A percentile compares a stretch with the other conserved stretches of the same genome.
Evolutionary conservation across 2,113 vertebrate species (phyloP).

Genomic region (Lophochroa leadbeateri): DNA sequence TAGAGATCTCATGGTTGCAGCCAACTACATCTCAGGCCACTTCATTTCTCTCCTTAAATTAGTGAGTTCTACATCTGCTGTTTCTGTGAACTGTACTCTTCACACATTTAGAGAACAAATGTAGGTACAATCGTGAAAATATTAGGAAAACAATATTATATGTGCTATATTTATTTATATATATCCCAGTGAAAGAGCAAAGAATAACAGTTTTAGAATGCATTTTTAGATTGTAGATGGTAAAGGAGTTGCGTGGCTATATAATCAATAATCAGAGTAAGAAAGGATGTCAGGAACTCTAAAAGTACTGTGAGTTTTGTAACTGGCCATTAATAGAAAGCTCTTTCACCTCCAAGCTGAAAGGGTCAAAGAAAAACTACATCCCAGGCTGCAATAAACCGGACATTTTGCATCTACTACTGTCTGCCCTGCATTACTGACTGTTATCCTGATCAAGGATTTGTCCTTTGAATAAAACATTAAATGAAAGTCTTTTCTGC

Average conservation of each 20-base stretch:
- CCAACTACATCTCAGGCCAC: not conserved
- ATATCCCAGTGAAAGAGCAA: not conserved
- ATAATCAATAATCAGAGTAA: not conserved
- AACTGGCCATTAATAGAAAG: not conserved
- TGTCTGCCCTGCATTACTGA: not conserved
- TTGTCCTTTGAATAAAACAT: constrained; percentile 55
- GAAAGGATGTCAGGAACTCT: not conserved
- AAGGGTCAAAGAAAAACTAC: not conserved
- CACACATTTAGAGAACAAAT: not conserved
- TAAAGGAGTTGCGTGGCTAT: not conserved
- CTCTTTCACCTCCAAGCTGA: not conserved
- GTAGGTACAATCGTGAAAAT: fast-evolving
- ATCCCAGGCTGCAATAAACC: not conserved
- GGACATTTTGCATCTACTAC: not conserved
- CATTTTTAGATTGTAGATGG: not conserved
- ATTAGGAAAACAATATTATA: not conserved
- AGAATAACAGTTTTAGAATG: not conserved
- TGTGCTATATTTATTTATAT: not conserved
- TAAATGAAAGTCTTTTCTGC: constrained; percentile 54
- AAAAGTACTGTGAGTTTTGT: not conserved
- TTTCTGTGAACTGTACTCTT: not conserved
- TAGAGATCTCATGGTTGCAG: not conserved
- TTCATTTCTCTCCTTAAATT: not conserved
- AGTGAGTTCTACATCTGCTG: not conserved
- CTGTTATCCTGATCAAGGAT: not conserved